Base-by-base conservation (phyloP, 2,888 invertebrate genomes). In the Temnothorax ravouxi region DNA sequence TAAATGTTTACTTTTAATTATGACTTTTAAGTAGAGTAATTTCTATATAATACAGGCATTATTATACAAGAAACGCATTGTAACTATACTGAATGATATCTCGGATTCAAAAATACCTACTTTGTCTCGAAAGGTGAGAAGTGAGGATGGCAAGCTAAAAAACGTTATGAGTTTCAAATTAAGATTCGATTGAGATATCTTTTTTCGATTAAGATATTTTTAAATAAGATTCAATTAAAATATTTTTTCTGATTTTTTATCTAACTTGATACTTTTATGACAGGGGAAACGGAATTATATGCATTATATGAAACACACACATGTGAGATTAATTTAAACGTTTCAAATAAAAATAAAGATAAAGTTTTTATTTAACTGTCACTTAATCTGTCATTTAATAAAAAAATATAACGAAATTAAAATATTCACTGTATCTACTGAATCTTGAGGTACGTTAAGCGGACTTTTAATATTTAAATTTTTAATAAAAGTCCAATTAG, bases 1-100 rank as follows among this genome's bases (percentile, higher is more conserved):
- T 69, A 64, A 76, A 76, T 64, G 44, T 79, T 79, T 69, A n/a
- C 38, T 15, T 29, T 69, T 54, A 29, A 69, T 69, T 21, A 13
- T n/a, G 38, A 44, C n/a, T 71, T 34, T 47, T 56, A 34, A 71
- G 4, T 79, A 18, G 18, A 56, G 59, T 29, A n/a, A 21, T 38
- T 38, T 1, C 18, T 9, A 25, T 38, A 41, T 13, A 34, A 76
- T 21, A 0, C 21, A 13, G n/a, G 13, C 50, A 18, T 38, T 38
- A 25, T 66, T 25, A 15, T 25, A 15, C 3, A 41, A 15, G 15
- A 21, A 62, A 34, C 34, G 5, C 15, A n/a, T 21, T 15, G 41
- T 59, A 21, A 75, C 15, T 15, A 8, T 62, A 50, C 1, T n/a
- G 44, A 75, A 47, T 5, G 15, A 50, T 38, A 25, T 38, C 13